Evolutionary conservation across 2,888 invertebrate species (phyloP).

Genomic region (Erebia aethiops): DNA sequence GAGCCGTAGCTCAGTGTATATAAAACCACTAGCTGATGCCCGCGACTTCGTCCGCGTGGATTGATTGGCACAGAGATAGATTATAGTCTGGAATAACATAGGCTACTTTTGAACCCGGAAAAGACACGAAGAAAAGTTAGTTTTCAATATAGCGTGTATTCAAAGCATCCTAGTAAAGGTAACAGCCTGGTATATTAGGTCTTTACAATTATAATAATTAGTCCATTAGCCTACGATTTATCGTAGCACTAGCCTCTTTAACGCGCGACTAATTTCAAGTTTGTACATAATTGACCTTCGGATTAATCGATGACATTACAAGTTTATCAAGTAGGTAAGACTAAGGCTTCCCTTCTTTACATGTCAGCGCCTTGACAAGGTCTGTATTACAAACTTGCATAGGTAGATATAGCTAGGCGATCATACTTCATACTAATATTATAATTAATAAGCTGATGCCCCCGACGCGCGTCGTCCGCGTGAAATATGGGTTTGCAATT

Average conservation of each 20-base stretch:
- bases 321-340: constrained; percentile 4
- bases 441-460: no score
- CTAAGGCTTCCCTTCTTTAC: constrained; percentile 18
- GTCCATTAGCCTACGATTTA: not conserved
- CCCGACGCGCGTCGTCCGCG: no score
- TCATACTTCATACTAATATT: not conserved
- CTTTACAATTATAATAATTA: not conserved
- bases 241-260: not conserved
- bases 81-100: no score
- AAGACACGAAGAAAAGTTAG: no score
- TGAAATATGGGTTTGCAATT: no score
- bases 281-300: constrained; percentile 31
- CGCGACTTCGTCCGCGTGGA: no score
- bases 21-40: no score
- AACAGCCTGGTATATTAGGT: no score
- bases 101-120: no score
- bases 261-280: constrained; percentile 18
- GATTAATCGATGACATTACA: constrained; percentile 23
- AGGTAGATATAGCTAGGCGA: not conserved
- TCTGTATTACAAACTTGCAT: not conserved
- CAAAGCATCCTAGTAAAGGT: no score
- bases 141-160: no score
- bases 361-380: constrained; percentile 12
- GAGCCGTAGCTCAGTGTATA: not conserved
- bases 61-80: no score